These are phyloP conservation scores for Macroramphosus scolopax DNA, from an alignment of 2,797 vertebrate species.

Conservation along the genomic window DNA sequence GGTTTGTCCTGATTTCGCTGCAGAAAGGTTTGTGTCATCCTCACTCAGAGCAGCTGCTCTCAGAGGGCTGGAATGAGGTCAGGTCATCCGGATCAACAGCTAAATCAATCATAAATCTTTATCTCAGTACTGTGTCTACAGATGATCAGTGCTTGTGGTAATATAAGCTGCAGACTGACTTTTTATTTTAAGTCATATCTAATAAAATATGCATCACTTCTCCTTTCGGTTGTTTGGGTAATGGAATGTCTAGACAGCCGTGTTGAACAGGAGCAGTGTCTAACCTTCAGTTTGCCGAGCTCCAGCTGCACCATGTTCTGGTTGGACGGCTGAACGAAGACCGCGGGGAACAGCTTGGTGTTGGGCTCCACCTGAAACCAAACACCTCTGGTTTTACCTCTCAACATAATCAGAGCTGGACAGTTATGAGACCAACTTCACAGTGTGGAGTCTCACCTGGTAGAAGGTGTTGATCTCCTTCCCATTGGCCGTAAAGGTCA, in stretches of 20 bases:
- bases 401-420: background rate
- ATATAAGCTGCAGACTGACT: too few relatives aligned
- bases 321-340: constrained; percentile 84
- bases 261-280: constrained; percentile 5
- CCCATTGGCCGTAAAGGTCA: constrained; percentile 92
- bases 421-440: too few relatives aligned
- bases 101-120: too few relatives aligned
- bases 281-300: constrained; percentile 91
- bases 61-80: background rate
- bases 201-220: too few relatives aligned
- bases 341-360: constrained; percentile 93
- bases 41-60: background rate
- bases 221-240: too few relatives aligned
- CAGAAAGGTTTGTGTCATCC: background rate
- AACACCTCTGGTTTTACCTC: constrained; percentile 2
- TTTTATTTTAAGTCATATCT: too few relatives aligned
- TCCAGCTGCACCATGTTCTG: constrained; percentile 92
- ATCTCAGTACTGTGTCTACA: too few relatives aligned
- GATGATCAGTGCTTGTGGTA: too few relatives aligned
- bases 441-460: constrained; percentile 75
- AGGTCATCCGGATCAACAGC: background rate
- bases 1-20: background rate
- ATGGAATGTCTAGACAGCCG: too few relatives aligned
- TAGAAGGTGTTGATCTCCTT: constrained; percentile 95
- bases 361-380: constrained; percentile 89